Conservation (phyloP, 2,797 vertebrate species). For the Phaenicophaeus curvirostris region DNA sequence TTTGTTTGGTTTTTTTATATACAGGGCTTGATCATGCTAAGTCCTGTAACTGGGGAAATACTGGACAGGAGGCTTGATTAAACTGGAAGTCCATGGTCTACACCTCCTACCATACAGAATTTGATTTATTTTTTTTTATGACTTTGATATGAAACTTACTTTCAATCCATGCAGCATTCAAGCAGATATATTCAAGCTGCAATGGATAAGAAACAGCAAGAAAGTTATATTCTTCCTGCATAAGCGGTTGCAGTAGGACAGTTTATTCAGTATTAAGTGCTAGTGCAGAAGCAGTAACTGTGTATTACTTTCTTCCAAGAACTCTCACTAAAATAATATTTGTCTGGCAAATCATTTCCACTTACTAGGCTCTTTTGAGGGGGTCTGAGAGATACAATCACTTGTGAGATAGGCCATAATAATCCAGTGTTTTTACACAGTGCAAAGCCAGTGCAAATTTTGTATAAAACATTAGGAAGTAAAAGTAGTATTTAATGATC, state of each 20-base stretch:
- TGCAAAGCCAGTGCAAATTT: neutral
- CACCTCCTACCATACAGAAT: neutral
- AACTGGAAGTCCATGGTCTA: neutral
- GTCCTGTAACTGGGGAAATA: neutral
- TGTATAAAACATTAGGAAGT: neutral
- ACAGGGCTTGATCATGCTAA: neutral
- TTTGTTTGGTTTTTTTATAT: neutral
- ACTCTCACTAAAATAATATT: conserved; percentile 5
- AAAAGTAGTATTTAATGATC: neutral
- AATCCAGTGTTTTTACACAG: neutral
- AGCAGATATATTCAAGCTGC: neutral
- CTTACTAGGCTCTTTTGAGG: conserved; percentile 12
- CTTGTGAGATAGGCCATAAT: neutral
- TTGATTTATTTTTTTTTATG: neutral
- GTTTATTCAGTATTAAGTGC: neutral
- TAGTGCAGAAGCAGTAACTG: conserved; percentile 17
- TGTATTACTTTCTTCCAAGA: conserved; percentile 20
- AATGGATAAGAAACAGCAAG: neutral
- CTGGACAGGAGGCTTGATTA: neutral
- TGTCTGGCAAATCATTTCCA: neutral
- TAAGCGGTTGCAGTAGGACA: neutral
- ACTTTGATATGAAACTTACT: neutral
- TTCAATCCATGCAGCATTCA: neutral
- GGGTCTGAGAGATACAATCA: neutral
- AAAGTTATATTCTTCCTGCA: neutral